Percentiles rank a stretch among this genome's conserved stretches.
These are phyloP conservation scores for Tinea semifulvella DNA, from an alignment of 2,888 invertebrate genomes.

Conservation along the genomic window DNA sequence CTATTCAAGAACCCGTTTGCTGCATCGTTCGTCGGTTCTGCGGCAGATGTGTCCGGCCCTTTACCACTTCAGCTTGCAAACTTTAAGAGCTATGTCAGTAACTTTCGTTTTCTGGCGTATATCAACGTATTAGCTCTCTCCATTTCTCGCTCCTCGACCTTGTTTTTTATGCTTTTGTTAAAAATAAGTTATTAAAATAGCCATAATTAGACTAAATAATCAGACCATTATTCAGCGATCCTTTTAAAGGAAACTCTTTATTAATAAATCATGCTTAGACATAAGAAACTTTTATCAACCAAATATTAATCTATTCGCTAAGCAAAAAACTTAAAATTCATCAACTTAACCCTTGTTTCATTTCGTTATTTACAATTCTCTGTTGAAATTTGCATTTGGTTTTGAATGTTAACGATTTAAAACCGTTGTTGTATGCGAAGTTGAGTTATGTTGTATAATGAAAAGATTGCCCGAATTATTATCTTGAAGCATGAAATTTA, in stretches of 20 bases:
- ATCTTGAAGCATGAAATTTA: conserved; percentile 9
- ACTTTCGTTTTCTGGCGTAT: too few relatives aligned
- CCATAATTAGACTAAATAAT: conserved; percentile 7
- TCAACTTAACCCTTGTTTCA: neutral
- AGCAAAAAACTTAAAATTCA: neutral
- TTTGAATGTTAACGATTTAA: neutral
- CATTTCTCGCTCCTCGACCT: too few relatives aligned
- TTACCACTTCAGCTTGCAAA: too few relatives aligned
- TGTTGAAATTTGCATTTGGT: neutral
- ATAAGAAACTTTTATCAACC: conserved; percentile 8
- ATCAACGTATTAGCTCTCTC: too few relatives aligned
- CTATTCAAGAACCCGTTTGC: too few relatives aligned
- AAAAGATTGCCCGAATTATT: conserved; percentile 7
- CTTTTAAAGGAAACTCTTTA: conserved; percentile 5
- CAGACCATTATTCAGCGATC: conserved; percentile 3
- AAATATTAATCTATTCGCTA: neutral
- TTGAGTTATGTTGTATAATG: neutral
- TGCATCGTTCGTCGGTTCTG: too few relatives aligned
- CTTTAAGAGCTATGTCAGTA: too few relatives aligned
- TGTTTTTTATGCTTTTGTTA: too few relatives aligned
- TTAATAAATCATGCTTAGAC: conserved; percentile 8
- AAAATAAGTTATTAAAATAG: too few relatives aligned
- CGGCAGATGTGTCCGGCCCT: too few relatives aligned
- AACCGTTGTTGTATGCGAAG: neutral
- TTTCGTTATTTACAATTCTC: neutral